Evolutionary conservation across 1,140 invertebrate species (phyloP).

Genomic region (Scaptomyza pallida): DNA sequence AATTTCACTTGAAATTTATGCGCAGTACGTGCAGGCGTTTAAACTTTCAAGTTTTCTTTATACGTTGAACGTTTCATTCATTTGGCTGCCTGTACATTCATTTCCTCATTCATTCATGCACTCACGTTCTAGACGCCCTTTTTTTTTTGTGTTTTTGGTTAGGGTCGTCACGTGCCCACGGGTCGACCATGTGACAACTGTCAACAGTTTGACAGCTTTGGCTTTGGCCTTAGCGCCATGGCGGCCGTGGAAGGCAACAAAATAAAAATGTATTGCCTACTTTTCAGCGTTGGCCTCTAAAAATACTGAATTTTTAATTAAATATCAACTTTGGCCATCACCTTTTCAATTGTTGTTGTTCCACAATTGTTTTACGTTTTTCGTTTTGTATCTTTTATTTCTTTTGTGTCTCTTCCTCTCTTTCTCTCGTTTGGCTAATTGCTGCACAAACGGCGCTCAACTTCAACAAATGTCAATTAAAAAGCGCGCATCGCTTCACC

Average conservation of each 20-base stretch:
- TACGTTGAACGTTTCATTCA: slow-evolving; percentile 60
- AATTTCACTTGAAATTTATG: slow-evolving; percentile 81
- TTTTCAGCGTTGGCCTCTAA: slow-evolving; percentile 34
- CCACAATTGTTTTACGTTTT: slow-evolving; percentile 59
- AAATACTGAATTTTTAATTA: slow-evolving; percentile 76
- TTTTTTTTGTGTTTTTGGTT: background rate
- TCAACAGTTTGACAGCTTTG: slow-evolving; percentile 65
- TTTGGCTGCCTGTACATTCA: slow-evolving; percentile 49
- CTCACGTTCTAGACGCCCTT: slow-evolving; percentile 38
- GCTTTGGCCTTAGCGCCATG: slow-evolving; percentile 50
- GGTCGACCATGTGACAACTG: slow-evolving; percentile 75
- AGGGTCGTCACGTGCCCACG: slow-evolving; percentile 31
- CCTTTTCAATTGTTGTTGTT: slow-evolving; percentile 48
- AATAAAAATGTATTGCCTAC: slow-evolving; percentile 63
- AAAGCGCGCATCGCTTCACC: slow-evolving; percentile 65
- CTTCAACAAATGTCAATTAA: slow-evolving; percentile 79
- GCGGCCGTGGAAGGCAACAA: slow-evolving; percentile 41
- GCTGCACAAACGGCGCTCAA: slow-evolving; percentile 63
- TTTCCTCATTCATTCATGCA: slow-evolving; percentile 61
- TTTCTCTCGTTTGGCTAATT: slow-evolving; percentile 64
- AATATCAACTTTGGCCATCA: slow-evolving; percentile 67
- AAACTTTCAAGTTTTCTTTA: slow-evolving; percentile 71
- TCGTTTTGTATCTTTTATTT: slow-evolving; percentile 20
- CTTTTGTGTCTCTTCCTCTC: background rate
- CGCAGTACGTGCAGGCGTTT: slow-evolving; percentile 74